Base-by-base conservation (phyloP, 2,888 invertebrate species). In the Euzetes globulus region DNA sequence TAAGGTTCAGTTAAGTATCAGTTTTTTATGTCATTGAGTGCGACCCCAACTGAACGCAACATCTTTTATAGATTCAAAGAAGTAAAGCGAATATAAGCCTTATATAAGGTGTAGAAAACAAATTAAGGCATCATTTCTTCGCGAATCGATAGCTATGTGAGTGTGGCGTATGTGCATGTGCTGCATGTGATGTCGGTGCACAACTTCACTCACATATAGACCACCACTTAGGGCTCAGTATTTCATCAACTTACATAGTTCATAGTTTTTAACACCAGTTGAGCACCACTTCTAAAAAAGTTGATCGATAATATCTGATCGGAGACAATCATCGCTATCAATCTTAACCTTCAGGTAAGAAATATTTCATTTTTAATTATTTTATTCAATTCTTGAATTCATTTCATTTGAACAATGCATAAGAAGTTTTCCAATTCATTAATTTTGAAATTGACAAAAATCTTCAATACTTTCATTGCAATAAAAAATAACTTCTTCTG, bases 91-190 rank as follows among this genome's bases (percentile, higher is more conserved):
- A 19, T 22, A 19, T 19, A 58, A 27, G 27, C 58, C 55, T 15
- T 25, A 11, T 55, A 63, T 63, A 63, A 33, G 63, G 27, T 17
- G 65, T 65, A 19, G 17, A 58, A 65, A 63, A 17, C 37, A 41
- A 65, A 65, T 37, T 37, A 65, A 65, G 63, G 63, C 63, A 63
- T 63, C 33, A 33, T 33, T 63, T 65, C 37, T 22, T 65, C 65
- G n/a, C 63, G 27, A 41, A 65, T 65, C 65, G 65, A 65, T 65
- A 65, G 7, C 19, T 11, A 17, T 37, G 22, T 29, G 27, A 13
- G 13, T 15, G 55, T 58, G 11, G 15, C 11, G 19, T 65, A 41
- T 41, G 33, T 65, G 65, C 65, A 65, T 65, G 65, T 65, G 65
- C 65, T 33, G 65, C 41, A 5, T 33, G 37, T 29, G 5, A 41